Evolutionary conservation across 2,888 invertebrate species (phyloP).

Genomic region (Leptopilina myrica): DNA sequence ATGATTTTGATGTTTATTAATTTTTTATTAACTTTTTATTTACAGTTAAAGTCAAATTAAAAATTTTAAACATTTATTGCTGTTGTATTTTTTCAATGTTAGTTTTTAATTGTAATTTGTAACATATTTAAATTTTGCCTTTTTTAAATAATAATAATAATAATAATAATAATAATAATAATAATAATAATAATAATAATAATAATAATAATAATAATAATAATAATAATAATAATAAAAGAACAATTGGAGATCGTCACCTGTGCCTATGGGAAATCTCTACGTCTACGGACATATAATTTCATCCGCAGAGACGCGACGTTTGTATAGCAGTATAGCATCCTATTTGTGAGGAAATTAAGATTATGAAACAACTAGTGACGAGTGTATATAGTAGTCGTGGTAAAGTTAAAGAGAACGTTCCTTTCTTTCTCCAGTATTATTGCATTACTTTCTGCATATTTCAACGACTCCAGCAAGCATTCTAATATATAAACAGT

Average conservation of each 20-base stretch:
- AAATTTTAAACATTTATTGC: background rate
- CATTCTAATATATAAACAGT: background rate
- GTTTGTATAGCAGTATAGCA: constrained; percentile 30
- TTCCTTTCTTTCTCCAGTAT: constrained; percentile 35
- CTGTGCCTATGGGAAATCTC: constrained; percentile 17
- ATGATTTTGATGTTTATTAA: background rate
- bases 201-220: too few species aligned
- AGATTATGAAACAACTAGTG: constrained; percentile 34
- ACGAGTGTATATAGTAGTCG: constrained; percentile 24
- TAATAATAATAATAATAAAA: too few species aligned
- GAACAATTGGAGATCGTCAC: background rate
- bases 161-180: too few species aligned
- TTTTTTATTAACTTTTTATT: background rate
- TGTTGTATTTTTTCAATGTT: background rate
- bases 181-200: too few species aligned
- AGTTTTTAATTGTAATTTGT: too few species aligned
- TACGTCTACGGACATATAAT: constrained; percentile 16
- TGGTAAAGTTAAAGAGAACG: constrained; percentile 27
- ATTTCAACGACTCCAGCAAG: constrained; percentile 26
- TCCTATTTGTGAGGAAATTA: constrained; percentile 34
- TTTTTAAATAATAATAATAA: too few species aligned
- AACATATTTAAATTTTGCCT: too few species aligned
- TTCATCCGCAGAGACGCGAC: constrained; percentile 26
- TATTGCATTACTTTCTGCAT: constrained; percentile 39
- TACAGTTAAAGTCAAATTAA: background rate